phyloP scores from a whole-genome alignment of 1,140 invertebrate species.

The Drepana arcuata region DNA sequence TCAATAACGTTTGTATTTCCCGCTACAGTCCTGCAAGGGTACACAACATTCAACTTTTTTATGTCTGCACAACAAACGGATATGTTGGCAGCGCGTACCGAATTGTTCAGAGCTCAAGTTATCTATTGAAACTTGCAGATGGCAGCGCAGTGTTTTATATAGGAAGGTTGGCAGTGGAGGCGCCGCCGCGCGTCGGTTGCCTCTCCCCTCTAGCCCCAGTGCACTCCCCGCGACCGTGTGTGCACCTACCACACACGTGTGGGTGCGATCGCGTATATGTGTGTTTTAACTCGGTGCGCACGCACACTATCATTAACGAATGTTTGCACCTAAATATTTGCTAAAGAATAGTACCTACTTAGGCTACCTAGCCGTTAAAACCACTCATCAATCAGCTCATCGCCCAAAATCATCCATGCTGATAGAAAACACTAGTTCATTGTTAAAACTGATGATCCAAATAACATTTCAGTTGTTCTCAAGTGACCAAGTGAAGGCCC shows the following conservation, averaged over 20 bases:
- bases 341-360: too few species aligned
- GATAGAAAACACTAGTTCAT: too few species aligned
- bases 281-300: constrained; percentile 18
- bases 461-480: too few species aligned
- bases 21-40: constrained; percentile 39
- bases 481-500: too few species aligned
- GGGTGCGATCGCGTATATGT: constrained; percentile 26
- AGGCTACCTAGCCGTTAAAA: too few species aligned
- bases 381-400: too few species aligned
- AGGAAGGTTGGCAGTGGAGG: constrained; percentile 37
- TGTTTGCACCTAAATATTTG: constrained; percentile 27
- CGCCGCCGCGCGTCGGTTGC: constrained; percentile 18
- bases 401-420: too few species aligned
- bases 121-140: constrained; percentile 69
- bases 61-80: constrained; percentile 33
- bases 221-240: constrained; percentile 11
- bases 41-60: constrained; percentile 54
- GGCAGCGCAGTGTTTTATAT: constrained; percentile 64
- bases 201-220: constrained; percentile 17
- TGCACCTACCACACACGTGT: constrained; percentile 20
- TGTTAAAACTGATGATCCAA: too few species aligned
- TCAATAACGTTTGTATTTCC: constrained; percentile 36
- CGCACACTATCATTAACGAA: constrained; percentile 25
- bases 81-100: constrained; percentile 59
- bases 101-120: constrained; percentile 59